These are phyloP conservation scores for Hipparchia semele DNA, from an alignment of 2,888 invertebrate genomes.

Conservation along the genomic window DNA sequence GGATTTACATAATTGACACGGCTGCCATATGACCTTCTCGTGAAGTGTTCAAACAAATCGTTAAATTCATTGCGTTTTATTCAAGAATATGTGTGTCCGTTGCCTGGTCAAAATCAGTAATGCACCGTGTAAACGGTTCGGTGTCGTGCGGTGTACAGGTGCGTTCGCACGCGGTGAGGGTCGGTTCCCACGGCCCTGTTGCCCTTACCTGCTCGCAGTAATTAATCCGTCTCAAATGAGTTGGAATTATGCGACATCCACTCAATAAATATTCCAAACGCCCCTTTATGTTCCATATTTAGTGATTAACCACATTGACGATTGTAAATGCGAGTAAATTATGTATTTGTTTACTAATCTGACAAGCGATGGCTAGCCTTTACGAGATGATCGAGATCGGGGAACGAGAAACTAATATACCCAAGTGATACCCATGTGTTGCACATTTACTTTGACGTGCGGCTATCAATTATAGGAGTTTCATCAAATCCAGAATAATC, in stretches of 20 bases:
- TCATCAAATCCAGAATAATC: background rate
- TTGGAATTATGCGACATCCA: slow-evolving; percentile 39
- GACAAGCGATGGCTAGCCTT: slow-evolving; percentile 2
- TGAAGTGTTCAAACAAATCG: background rate
- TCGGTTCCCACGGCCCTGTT: slow-evolving; percentile 75
- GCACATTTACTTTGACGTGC: background rate
- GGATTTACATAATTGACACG: slow-evolving; percentile 57
- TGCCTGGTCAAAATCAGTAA: background rate
- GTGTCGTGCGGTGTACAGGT: slow-evolving; percentile 45
- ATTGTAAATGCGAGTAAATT: slow-evolving; percentile 21
- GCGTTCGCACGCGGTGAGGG: slow-evolving; percentile 48
- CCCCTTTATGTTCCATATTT: slow-evolving; percentile 36
- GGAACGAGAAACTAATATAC: background rate
- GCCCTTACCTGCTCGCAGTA: slow-evolving; percentile 59
- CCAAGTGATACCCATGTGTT: background rate
- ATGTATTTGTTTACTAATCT: slow-evolving; percentile 30
- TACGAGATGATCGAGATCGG: background rate
- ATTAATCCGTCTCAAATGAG: slow-evolving; percentile 45
- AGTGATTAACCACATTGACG: slow-evolving; percentile 10
- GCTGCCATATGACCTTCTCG: slow-evolving; percentile 52
- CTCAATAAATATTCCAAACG: slow-evolving; percentile 37
- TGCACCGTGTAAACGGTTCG: slow-evolving; percentile 38
- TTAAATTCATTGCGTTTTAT: slow-evolving; percentile 20
- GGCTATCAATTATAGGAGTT: background rate
- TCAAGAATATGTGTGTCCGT: background rate